These are phyloP conservation scores for Miniopterus natalensis DNA, from an alignment of 2,113 vertebrate genomes.

Conservation along the genomic window DNA sequence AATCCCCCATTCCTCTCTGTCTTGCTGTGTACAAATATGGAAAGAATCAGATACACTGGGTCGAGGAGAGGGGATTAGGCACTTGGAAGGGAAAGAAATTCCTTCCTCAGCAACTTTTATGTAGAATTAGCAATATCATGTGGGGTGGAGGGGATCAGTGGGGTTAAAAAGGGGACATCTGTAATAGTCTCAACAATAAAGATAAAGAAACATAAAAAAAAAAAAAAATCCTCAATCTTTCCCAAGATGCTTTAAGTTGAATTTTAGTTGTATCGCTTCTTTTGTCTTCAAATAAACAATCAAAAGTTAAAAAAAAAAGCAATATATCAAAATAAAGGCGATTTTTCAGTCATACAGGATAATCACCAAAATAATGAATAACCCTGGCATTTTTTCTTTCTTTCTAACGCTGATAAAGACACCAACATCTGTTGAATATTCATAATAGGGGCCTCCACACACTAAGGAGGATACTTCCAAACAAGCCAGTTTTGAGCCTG, in stretches of 20 bases:
- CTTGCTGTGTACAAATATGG: background rate
- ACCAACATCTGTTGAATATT: slow-evolving; percentile 28
- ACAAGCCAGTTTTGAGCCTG: background rate
- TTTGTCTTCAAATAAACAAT: too few species aligned
- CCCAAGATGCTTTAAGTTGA: too few species aligned
- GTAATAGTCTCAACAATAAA: too few species aligned
- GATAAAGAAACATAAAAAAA: too few species aligned
- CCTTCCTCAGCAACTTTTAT: background rate
- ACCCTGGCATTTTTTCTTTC: background rate
- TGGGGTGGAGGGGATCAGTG: too few species aligned
- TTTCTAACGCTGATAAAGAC: background rate
- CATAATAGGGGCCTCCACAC: background rate
- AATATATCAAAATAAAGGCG: background rate
- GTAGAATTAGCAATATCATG: background rate
- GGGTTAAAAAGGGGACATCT: too few species aligned
- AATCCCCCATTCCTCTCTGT: background rate
- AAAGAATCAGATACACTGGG: background rate
- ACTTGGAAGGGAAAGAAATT: background rate
- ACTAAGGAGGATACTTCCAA: background rate
- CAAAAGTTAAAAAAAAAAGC: too few species aligned
- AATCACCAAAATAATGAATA: background rate
- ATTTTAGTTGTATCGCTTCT: too few species aligned
- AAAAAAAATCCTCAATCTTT: too few species aligned
- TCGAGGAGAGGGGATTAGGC: too few species aligned
- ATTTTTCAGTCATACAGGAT: background rate